phyloP scores from a whole-genome alignment of 1,140 invertebrate genomes.

The Phocides pigmalion region DNA sequence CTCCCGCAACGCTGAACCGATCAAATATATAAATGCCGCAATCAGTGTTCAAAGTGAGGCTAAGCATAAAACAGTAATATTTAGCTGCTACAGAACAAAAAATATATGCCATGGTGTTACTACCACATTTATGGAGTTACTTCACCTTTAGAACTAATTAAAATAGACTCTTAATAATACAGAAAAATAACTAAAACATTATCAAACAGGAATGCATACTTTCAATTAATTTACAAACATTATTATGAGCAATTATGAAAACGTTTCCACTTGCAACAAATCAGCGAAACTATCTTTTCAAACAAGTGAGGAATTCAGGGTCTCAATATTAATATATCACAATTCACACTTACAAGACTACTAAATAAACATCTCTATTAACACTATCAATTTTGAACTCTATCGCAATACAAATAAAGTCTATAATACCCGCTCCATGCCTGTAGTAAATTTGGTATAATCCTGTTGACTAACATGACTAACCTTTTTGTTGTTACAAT shows the following conservation, averaged over 20 bases:
- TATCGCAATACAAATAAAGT: neutral
- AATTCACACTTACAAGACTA: constrained; percentile 12
- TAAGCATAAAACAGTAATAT: too few relatives aligned
- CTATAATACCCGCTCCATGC: neutral
- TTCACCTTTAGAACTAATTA: too few relatives aligned
- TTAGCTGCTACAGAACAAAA: too few relatives aligned
- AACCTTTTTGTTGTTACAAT: too few relatives aligned
- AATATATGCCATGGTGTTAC: too few relatives aligned
- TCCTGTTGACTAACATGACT: too few relatives aligned
- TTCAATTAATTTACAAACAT: neutral
- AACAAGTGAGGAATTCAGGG: neutral
- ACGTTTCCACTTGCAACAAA: neutral
- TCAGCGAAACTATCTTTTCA: neutral
- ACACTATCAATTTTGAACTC: neutral
- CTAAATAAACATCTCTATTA: constrained; percentile 31
- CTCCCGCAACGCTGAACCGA: too few relatives aligned
- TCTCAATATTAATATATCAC: constrained; percentile 24
- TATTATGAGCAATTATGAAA: constrained; percentile 8
- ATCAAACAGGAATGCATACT: constrained; percentile 10
- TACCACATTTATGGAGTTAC: too few relatives aligned
- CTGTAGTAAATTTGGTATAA: too few relatives aligned
- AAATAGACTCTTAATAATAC: too few relatives aligned
- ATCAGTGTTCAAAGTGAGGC: too few relatives aligned
- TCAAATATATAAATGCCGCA: too few relatives aligned
- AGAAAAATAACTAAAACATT: neutral